Evolutionary conservation across 1,140 invertebrate species (phyloP).

Genomic region (Capitella teleta): DNA sequence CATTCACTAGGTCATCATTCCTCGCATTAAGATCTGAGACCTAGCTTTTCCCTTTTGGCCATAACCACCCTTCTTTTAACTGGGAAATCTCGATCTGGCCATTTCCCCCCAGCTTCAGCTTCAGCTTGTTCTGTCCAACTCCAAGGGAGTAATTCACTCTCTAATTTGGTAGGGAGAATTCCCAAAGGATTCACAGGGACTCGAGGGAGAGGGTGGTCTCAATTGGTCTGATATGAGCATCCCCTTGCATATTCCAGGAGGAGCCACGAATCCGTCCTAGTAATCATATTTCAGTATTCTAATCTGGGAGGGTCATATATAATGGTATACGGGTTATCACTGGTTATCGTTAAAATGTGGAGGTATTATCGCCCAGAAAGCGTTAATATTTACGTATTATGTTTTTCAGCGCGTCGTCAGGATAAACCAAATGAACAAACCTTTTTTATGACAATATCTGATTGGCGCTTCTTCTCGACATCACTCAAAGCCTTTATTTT

Average conservation of each 20-base stretch:
- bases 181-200: too few species aligned
- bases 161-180: too few species aligned
- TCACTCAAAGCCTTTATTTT: conserved; percentile 13
- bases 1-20: too few species aligned
- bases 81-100: too few species aligned
- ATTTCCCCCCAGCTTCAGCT: too few species aligned
- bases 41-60: too few species aligned
- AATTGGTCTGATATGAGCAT: neutral
- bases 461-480: conserved; percentile 14
- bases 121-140: too few species aligned
- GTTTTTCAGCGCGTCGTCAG: neutral
- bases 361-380: too few species aligned
- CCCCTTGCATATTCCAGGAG: neutral
- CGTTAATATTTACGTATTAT: neutral
- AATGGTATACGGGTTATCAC: neutral
- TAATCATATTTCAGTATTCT: neutral
- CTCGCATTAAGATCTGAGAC: too few species aligned
- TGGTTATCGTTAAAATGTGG: neutral
- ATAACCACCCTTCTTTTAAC: too few species aligned
- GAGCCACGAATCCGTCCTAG: neutral
- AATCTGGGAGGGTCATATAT: neutral
- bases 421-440: conserved; percentile 9
- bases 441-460: conserved; percentile 17
- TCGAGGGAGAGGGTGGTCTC: too few species aligned
- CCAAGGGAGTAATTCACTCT: too few species aligned